Evolutionary conservation across 2,888 invertebrate species (phyloP).

Genomic region (Oligia latruncula): DNA sequence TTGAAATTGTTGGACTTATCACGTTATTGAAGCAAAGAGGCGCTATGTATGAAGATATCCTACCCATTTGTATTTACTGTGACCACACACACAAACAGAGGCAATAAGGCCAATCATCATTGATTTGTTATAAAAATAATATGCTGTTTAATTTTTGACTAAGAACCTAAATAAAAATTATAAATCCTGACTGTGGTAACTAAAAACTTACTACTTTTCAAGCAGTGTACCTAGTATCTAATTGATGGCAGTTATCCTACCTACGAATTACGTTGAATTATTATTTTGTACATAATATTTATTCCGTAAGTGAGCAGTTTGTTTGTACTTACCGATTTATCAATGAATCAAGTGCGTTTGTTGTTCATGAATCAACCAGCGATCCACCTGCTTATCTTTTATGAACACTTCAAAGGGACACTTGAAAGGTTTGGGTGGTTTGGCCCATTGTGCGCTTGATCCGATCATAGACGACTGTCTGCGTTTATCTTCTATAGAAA

Average conservation of each 20-base stretch:
- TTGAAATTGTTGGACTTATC: no score
- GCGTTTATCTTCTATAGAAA: not conserved
- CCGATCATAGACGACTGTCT: not conserved
- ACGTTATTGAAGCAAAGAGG: no score
- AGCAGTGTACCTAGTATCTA: no score
- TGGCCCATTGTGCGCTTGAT: not conserved
- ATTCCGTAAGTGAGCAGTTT: not conserved
- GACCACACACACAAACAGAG: no score
- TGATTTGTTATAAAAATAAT: no score
- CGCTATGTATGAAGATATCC: no score
- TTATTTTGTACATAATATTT: not conserved
- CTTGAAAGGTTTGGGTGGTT: not conserved
- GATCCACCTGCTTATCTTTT: not conserved
- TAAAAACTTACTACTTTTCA: no score
- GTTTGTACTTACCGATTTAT: not conserved
- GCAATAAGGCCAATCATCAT: no score
- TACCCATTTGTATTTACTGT: no score
- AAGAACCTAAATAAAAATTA: no score
- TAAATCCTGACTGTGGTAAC: no score
- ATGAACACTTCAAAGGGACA: not conserved
- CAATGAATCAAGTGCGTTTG: not conserved
- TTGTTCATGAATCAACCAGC: not conserved
- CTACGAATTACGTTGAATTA: not conserved
- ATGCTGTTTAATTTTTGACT: no score
- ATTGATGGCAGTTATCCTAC: not conserved